These are phyloP conservation scores for Cyphomyrus plagiostoma DNA, from an alignment of 2,113 vertebrate species.

Conservation along the genomic window DNA sequence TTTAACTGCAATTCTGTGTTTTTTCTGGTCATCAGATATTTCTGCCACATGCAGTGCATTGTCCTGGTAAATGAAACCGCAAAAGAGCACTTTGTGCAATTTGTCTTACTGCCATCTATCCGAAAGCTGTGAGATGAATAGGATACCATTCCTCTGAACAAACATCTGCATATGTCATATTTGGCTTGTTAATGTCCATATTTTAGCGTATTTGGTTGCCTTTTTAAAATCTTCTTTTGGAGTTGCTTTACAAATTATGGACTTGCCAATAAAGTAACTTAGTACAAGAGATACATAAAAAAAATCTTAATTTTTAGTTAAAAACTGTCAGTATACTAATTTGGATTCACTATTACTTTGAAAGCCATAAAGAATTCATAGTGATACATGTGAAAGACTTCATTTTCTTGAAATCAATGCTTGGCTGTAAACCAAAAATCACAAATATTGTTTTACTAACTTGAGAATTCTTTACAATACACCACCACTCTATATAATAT, in stretches of 20 bases:
- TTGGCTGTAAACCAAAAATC: neutral
- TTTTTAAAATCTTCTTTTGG: neutral
- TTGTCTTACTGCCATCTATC: neutral
- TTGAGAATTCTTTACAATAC: neutral
- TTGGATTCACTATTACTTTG: neutral
- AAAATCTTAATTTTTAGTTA: neutral
- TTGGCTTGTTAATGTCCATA: neutral
- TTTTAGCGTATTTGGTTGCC: neutral
- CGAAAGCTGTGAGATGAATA: neutral
- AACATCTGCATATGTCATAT: neutral
- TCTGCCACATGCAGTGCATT: neutral
- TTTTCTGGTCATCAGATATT: neutral
- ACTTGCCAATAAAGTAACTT: neutral
- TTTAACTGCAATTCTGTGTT: neutral
- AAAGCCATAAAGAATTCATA: neutral
- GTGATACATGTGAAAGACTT: neutral
- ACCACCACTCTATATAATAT: neutral
- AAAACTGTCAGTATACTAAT: too few species aligned
- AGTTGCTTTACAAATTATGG: neutral
- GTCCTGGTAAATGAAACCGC: neutral
- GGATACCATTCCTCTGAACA: neutral
- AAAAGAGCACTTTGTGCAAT: neutral
- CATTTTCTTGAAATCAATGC: neutral
- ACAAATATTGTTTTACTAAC: neutral
- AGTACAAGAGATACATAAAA: neutral